Base-by-base conservation (phyloP, 2,888 invertebrate species). In the Lasius platythorax region DNA sequence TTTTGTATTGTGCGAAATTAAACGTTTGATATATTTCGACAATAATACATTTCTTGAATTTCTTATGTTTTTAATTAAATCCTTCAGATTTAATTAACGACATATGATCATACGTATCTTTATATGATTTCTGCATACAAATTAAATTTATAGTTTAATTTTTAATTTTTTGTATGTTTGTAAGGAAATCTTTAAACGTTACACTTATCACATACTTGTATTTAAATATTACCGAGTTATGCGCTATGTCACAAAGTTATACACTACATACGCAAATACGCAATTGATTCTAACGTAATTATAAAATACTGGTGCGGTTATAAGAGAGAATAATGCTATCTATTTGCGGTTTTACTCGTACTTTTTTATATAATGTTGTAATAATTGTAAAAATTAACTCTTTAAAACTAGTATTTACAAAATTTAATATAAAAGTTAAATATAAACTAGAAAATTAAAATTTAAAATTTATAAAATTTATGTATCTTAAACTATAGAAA, bases 361-460 rank as follows among this genome's bases (percentile, higher is more conserved):
- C 3, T 6, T 53, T n/a, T n/a, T 53, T n/a, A 53, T 53, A 30
- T 78, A 78, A 78, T 56, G 9, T 12, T 3, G 43, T 78, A 78
- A 67, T 67, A 18, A 50, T 5, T 15, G 12, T 56, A 30, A n/a
- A 78, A 78, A 78, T 78, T 56, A 67, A 23, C 43, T 30, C n/a
- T 68, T 15, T 30, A 67, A 23, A 23, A 58, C 56, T 15, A 11
- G 15, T n/a, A 9, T 23, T 23, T 23, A 23, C 23, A 23, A 23
- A 23, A 23, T 23, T 23, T 23, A 23, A 23, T 23, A 23, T 23
- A 23, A 23, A 23, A 23, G 23, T 23, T 23, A 23, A 23, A 23
- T 23, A 23, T 23, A 23, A 23, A 23, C 0, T 23, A 23, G 23
- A 23, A 23, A 23, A 23, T 23, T 23, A 0, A 23, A 23, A 23